phyloP scores from a whole-genome alignment of 2,888 invertebrate species.

The Pollenia griseotomentosa region DNA sequence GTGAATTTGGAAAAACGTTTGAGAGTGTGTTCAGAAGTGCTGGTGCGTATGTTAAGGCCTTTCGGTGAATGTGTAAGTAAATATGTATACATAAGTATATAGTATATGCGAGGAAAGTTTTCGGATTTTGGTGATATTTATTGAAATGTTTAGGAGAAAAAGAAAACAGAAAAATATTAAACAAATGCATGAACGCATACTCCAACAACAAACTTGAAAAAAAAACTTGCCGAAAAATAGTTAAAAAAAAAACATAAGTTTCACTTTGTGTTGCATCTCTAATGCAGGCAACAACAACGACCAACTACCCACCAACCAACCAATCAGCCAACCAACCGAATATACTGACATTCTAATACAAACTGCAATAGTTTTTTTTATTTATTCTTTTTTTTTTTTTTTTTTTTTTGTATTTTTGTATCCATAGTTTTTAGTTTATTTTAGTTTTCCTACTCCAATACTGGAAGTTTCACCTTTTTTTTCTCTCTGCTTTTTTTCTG shows the following conservation, averaged over 20 bases:
- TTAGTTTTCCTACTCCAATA: constrained; percentile 67
- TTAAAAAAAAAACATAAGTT: constrained; percentile 37
- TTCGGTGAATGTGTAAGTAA: background rate
- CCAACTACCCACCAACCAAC: constrained; percentile 51
- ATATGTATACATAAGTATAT: background rate
- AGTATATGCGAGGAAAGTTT: background rate
- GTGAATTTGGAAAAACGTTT: constrained; percentile 33
- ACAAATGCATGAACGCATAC: constrained; percentile 69
- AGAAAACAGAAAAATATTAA: constrained; percentile 40
- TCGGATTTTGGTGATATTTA: constrained; percentile 50
- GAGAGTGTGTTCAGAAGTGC: no score
- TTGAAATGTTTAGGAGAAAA: constrained; percentile 55
- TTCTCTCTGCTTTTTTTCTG: constrained; percentile 4
- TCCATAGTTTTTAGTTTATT: constrained; percentile 45
- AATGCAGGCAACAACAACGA: constrained; percentile 37
- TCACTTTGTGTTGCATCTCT: constrained; percentile 64
- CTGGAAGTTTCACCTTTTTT: constrained; percentile 71
- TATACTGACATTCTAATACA: constrained; percentile 45
- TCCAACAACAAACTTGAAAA: constrained; percentile 28
- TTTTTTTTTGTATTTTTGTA: background rate
- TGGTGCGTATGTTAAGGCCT: constrained; percentile 16
- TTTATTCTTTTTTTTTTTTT: constrained; percentile 8
- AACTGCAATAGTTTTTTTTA: constrained; percentile 23
- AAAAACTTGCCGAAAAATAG: constrained; percentile 26
- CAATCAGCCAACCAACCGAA: constrained; percentile 46